Conservation (phyloP, 2,113 vertebrate genomes). For the Geococcyx californianus region DNA sequence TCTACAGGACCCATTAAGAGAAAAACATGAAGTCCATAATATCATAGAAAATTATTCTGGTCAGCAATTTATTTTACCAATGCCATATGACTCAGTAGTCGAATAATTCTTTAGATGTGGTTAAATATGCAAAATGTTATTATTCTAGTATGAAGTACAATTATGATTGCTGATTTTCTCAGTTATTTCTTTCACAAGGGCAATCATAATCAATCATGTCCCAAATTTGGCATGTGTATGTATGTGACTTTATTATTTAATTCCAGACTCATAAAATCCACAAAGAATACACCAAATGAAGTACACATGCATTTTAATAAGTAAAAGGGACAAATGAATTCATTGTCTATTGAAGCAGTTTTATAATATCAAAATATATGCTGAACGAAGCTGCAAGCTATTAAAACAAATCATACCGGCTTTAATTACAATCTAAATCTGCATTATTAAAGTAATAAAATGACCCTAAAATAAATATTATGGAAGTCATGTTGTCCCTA, state of each 20-base stretch:
- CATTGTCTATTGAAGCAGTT: conserved; percentile 56
- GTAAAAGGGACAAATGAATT: conserved; percentile 43
- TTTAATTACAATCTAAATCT: conserved; percentile 63
- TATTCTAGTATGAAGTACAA: background rate
- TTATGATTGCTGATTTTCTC: background rate
- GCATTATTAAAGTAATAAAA: conserved; percentile 58
- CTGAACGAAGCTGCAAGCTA: conserved; percentile 31
- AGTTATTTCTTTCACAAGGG: background rate
- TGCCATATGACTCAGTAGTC: background rate
- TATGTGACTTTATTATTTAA: background rate
- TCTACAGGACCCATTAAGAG: background rate
- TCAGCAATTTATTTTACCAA: background rate
- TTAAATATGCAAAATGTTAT: conserved; percentile 1
- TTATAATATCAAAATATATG: conserved; percentile 45
- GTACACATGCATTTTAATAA: conserved; percentile 44
- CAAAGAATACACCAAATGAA: conserved; percentile 52
- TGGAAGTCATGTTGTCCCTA: conserved; percentile 43
- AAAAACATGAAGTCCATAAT: background rate
- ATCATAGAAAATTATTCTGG: background rate
- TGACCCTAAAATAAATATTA: conserved; percentile 67
- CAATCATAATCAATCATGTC: background rate
- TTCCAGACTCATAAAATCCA: conserved; percentile 1
- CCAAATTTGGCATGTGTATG: background rate
- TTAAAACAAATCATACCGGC: conserved; percentile 47
- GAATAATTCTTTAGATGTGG: background rate